Conservation (phyloP, 2,113 vertebrate species). For the Oplegnathus fasciatus region DNA sequence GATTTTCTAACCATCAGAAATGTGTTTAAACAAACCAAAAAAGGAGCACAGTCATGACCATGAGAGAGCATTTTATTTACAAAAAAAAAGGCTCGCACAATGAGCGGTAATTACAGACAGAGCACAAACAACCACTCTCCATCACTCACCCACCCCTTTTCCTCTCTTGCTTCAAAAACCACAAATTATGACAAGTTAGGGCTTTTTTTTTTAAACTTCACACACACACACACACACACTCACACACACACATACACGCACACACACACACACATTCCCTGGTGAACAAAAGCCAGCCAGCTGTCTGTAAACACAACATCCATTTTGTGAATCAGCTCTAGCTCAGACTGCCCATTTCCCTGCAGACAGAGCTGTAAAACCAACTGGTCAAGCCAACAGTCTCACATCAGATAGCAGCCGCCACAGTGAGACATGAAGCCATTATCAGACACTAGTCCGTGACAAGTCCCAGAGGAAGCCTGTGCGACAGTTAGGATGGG, state of each 20-base stretch:
- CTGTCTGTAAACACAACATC: conserved; percentile 65
- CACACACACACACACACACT: neutral
- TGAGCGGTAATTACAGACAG: conserved; percentile 62
- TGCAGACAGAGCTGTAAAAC: conserved; percentile 52
- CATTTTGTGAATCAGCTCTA: conserved; percentile 55
- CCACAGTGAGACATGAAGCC: conserved; percentile 53
- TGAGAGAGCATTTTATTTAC: conserved; percentile 34
- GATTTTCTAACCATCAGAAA: conserved; percentile 53
- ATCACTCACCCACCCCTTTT: conserved; percentile 38
- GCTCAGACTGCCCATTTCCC: conserved; percentile 38
- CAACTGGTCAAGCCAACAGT: conserved; percentile 55
- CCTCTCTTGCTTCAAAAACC: conserved; percentile 50
- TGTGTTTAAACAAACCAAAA: conserved; percentile 52
- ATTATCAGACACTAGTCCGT: conserved; percentile 58
- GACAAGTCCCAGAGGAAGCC: conserved; percentile 46
- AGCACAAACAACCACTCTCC: conserved; percentile 49
- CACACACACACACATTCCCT: conserved; percentile 17
- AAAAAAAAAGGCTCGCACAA: conserved; percentile 47
- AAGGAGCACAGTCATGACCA: conserved; percentile 44
- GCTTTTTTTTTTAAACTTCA: conserved; percentile 9
- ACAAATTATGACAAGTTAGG: conserved; percentile 58
- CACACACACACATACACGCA: neutral
- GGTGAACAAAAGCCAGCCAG: conserved; percentile 16
- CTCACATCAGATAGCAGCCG: conserved; percentile 43
- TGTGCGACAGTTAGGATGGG: neutral